Evolutionary conservation across 2,113 vertebrate species (phyloP), one percentile per base, ranked within the genome.

Genomic region (Calyptomena viridis): DNA sequence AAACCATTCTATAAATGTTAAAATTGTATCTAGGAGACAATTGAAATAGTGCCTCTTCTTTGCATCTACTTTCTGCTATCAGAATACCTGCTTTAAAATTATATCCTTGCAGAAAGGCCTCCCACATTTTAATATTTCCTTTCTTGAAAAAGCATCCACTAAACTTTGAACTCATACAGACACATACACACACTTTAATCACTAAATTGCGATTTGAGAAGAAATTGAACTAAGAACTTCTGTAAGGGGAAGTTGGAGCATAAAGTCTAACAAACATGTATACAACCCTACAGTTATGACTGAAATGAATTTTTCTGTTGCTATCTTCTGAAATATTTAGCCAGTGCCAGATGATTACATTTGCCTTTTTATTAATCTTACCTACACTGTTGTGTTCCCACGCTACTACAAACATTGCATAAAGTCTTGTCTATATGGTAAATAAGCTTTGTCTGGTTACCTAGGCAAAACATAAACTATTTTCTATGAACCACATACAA

Each of bases 331-430:
- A 90, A 94, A 92, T 52, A 11, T 74, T 84, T 94, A 89, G 88
- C 71, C 39, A 82, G 31, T 37, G 52, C 20, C 28, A 66, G 40
- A 56, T 67, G 49, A 56, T 87, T 59, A 52, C 33, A 40, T 78
- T 92, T 89, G 49, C 37, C 21, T 89, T 90, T 86, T 96, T 82
- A 85, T 62, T 88, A 78, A 76, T 80, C 30, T 89, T 83, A 79
- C 67, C 68, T 64, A 49, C 13, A 81, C 27, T 60, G n/a, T 30
- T 67, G 3, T 39, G 58, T 67, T 91, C 23, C 59, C 72, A 90
- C 47, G n/a, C 50, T 67, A 63, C 46, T 25, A 77, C 11, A 55
- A 90, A 88, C 17, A 59, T n/a, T 59, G 47, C 59, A 91, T 55
- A 37, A 94, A 87, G 40, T 35, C 63, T 90, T 79, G 47, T 88